Evolutionary conservation across 2,888 invertebrate genomes (phyloP).

Genomic region (Aromia moschata): DNA sequence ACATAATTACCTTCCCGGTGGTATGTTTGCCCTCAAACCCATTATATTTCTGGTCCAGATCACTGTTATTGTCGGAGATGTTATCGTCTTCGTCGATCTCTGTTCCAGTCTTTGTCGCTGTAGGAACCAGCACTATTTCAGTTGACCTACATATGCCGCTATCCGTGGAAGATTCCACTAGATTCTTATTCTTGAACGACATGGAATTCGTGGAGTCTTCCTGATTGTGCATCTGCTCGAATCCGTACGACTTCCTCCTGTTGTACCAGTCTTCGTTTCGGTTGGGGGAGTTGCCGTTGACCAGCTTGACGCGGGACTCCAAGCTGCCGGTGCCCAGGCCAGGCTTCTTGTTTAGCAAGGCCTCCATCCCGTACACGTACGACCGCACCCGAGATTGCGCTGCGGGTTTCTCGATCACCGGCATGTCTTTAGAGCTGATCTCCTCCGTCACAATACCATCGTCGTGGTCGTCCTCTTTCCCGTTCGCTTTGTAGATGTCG

Average conservation of each 20-base stretch:
- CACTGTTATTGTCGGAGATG: slow-evolving; percentile 42
- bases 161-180: slow-evolving; percentile 80
- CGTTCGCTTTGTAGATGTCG: slow-evolving; percentile 48
- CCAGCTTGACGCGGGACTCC: slow-evolving; percentile 62
- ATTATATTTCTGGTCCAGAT: slow-evolving; percentile 37
- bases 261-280: slow-evolving; percentile 75
- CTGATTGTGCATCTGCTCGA: slow-evolving; percentile 64
- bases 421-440: slow-evolving; percentile 17
- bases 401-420: slow-evolving; percentile 25
- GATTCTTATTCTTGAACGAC: slow-evolving; percentile 63
- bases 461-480: slow-evolving; percentile 56
- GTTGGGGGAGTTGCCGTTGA: slow-evolving; percentile 51
- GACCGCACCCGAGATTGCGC: slow-evolving; percentile 58
- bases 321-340: slow-evolving; percentile 63
- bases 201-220: slow-evolving; percentile 51
- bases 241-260: slow-evolving; percentile 81
- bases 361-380: slow-evolving; percentile 64
- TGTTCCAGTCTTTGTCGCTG: slow-evolving; percentile 39
- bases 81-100: slow-evolving; percentile 23
- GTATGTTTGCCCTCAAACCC: slow-evolving; percentile 25
- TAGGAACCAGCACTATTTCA: slow-evolving; percentile 67
- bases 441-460: slow-evolving; percentile 65
- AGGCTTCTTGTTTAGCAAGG: slow-evolving; percentile 54
- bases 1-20: slow-evolving; percentile 40
- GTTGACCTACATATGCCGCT: slow-evolving; percentile 80